Conservation (phyloP, 2,797 vertebrate genomes). For the Chelonia mydas region DNA sequence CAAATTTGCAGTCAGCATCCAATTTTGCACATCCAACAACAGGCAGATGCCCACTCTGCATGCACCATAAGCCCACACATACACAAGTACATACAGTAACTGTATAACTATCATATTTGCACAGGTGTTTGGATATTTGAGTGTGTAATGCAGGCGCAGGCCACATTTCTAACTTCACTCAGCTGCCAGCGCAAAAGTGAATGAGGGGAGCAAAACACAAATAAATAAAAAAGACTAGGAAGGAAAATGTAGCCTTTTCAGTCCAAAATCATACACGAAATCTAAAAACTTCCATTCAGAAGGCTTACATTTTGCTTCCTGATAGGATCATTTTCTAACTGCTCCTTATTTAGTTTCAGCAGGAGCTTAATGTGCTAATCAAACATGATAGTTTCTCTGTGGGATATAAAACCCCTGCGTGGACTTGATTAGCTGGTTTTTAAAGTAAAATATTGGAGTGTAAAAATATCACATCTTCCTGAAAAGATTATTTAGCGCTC, state of each 20-base stretch:
- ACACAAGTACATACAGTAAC: not conserved
- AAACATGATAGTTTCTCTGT: constrained; percentile 31
- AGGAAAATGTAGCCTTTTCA: not conserved
- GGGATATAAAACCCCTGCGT: constrained; percentile 30
- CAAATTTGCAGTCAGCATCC: not conserved
- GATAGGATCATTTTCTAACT: constrained; percentile 25
- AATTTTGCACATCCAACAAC: not conserved
- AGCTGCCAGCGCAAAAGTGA: no score
- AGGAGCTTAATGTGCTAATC: constrained; percentile 58
- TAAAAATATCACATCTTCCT: not conserved
- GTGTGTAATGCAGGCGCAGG: not conserved
- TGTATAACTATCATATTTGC: no score
- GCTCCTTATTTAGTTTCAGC: constrained; percentile 46
- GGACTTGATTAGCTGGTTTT: constrained; percentile 3
- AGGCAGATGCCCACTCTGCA: no score
- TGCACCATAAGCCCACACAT: not conserved
- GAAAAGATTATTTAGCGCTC: not conserved
- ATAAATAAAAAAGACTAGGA: not conserved
- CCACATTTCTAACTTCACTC: not conserved
- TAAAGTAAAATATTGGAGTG: not conserved
- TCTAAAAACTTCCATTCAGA: not conserved
- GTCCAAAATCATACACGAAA: constrained; percentile 20
- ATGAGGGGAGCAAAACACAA: not conserved
- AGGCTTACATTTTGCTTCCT: not conserved
- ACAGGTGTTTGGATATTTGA: not conserved